phyloP scores from a whole-genome alignment of 2,888 invertebrate genomes.

The Callosobruchus maculatus region DNA sequence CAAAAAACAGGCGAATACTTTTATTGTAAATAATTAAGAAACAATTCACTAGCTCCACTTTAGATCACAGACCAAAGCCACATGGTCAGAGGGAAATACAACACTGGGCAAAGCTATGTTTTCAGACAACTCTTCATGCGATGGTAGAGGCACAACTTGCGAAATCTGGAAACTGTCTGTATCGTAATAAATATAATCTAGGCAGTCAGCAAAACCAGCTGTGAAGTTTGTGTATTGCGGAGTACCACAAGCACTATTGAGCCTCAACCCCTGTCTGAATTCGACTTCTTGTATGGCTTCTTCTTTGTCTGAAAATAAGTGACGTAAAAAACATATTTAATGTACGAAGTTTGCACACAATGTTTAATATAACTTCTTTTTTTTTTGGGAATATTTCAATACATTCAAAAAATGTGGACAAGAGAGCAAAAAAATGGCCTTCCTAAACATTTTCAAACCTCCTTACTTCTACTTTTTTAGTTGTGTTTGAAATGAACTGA shows the following conservation, averaged over 20 bases:
- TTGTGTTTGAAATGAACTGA: too few relatives aligned
- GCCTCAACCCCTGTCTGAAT: constrained; percentile 61
- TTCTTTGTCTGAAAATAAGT: constrained; percentile 54
- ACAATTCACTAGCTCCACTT: constrained; percentile 46
- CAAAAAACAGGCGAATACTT: background rate
- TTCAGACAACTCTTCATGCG: constrained; percentile 68
- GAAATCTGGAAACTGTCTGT: constrained; percentile 58
- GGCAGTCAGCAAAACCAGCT: constrained; percentile 74
- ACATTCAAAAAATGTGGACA: too few relatives aligned
- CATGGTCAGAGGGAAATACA: constrained; percentile 91
- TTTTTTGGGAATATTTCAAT: too few relatives aligned
- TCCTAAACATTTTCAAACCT: too few relatives aligned
- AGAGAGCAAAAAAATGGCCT: too few relatives aligned
- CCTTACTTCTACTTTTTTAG: too few relatives aligned
- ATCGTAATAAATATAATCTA: constrained; percentile 91
- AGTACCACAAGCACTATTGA: constrained; percentile 81
- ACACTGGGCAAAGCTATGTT: constrained; percentile 82
- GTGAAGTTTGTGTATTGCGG: constrained; percentile 87
- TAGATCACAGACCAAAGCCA: constrained; percentile 83
- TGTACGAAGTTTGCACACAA: too few relatives aligned
- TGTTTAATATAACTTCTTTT: too few relatives aligned
- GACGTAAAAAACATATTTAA: background rate
- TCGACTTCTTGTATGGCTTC: constrained; percentile 63
- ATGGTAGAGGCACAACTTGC: constrained; percentile 78
- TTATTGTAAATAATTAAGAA: background rate